Base-by-base conservation (phyloP, 2,113 vertebrate genomes). In the Labeo rohita region DNA sequence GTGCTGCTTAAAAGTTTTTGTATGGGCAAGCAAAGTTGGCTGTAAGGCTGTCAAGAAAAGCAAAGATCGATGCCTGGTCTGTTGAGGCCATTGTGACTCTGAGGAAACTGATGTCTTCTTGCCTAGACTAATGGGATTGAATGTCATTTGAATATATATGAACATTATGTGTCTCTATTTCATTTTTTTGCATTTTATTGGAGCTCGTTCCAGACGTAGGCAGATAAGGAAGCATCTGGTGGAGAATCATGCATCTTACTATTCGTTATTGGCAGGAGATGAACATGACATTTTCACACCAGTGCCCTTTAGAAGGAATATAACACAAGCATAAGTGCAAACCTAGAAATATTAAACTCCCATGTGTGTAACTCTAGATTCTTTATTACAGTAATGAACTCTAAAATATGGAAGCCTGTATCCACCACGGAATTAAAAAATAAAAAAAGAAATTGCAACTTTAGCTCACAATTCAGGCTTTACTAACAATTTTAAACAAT, bases 41-140 rank as follows among this genome's bases (percentile, higher is more conserved):
- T 81, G 79, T 49, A 28, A 81, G 43, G 43, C 63, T 70, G 63
- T 70, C 12, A 21, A 73, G 68, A 59, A 73, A 73, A 84, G 82
- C 34, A 73, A 72, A 73, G 82, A 84, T 74, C 82, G 73, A 84
- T 84, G 50, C 15, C 66, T 45, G 68, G 49, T 84, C 49, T 84
- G 49, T 36, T 9, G 82, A 84, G 82, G 49, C 47, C 80, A 13
- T 28, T 1, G 65, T 82, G 80, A 52, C 47, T 82, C 80, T 49
- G 63, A 52, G 65, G 39, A 23, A 82, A 36, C 49, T 84, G 82
- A 84, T 56, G 59, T 73, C 66, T 59, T 84, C 34, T 68, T 15
- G 15, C 28, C 49, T 50, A 28, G 36, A 54, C 81, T 56, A 73
- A 84, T 59, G 49, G 52, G 16, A 23, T 23, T 6, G 45, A 82